These are phyloP conservation scores for Chondrosia reniformis DNA, from an alignment of 37 sponge, comb jelly and placozoan genomes.

Conservation along the genomic window DNA sequence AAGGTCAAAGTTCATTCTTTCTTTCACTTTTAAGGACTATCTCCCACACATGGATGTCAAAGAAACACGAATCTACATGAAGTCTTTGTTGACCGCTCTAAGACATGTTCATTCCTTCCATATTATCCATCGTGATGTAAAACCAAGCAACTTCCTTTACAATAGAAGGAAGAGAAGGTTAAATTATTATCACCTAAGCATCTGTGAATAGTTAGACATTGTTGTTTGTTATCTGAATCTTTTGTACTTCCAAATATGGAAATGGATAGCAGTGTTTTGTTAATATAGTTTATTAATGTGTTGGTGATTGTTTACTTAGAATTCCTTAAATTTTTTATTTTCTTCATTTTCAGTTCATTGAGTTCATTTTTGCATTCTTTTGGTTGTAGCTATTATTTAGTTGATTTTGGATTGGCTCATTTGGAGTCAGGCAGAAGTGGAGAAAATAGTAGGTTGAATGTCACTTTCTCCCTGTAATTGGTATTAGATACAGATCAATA, in stretches of 20 bases:
- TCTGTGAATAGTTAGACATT: not conserved
- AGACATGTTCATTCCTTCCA: conserved; percentile 75
- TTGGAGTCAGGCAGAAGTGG: conserved; percentile 24
- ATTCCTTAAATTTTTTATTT: too few species aligned
- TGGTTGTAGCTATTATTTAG: conserved; percentile 51
- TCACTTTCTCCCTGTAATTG: too few species aligned
- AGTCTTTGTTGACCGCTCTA: conserved; percentile 76
- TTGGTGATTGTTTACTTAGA: too few species aligned
- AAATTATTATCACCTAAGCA: not conserved
- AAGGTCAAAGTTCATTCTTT: not conserved
- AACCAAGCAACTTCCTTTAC: conserved; percentile 97
- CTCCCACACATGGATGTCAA: conserved; percentile 31
- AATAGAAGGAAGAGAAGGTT: conserved; percentile 59
- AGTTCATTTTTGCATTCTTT: too few species aligned
- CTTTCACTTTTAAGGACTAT: conserved; percentile 50
- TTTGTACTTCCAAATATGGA: too few species aligned
- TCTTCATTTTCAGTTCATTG: too few species aligned
- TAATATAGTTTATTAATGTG: too few species aligned
- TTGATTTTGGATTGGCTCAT: conserved; percentile 88
- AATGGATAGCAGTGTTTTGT: too few species aligned
- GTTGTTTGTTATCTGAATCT: too few species aligned
- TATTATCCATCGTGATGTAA: conserved; percentile 95
- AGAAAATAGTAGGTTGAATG: too few species aligned
- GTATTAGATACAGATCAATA: too few species aligned
- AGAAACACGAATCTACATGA: conserved; percentile 81